Conservation (phyloP, 2,797 vertebrate species). For the Xenentodon cancila region DNA sequence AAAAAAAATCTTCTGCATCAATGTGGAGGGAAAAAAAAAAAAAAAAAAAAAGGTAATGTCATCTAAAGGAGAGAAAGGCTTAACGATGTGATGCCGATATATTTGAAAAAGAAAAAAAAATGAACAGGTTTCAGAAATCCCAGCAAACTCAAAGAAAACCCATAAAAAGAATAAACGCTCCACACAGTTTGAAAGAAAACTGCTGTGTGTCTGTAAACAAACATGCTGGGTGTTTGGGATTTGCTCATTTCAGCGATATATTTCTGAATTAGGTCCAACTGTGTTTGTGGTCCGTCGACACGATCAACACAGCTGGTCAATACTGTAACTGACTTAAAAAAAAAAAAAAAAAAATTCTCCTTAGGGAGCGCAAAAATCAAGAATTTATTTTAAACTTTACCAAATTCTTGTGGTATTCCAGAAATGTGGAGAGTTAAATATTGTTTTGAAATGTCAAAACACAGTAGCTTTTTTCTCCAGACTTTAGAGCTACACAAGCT, state of each 20-base stretch:
- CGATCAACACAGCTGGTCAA: constrained; percentile 18
- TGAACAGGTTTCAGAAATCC: not conserved
- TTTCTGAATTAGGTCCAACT: constrained; percentile 9
- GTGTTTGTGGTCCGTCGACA: constrained; percentile 19
- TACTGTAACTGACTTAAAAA: constrained; percentile 35
- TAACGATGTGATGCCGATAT: not conserved
- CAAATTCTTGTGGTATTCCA: constrained; percentile 7
- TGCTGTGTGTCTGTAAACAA: constrained; percentile 63
- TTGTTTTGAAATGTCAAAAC: constrained; percentile 20
- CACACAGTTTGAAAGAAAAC: constrained; percentile 51
- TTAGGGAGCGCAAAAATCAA: constrained; percentile 3
- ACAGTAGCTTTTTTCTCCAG: constrained; percentile 7
- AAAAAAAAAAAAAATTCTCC: not conserved
- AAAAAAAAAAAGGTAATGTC: constrained; percentile 23
- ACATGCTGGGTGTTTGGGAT: constrained; percentile 27
- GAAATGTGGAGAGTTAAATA: constrained; percentile 12
- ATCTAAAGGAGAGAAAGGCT: constrained; percentile 33
- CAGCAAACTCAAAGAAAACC: constrained; percentile 40
- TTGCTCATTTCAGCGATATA: constrained; percentile 11
- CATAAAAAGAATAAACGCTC: constrained; percentile 39
- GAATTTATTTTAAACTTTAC: not conserved
- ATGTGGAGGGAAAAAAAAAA: constrained; percentile 27
- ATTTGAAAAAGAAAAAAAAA: not conserved
- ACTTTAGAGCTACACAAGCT: constrained; percentile 22
- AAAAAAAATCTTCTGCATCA: constrained; percentile 34